Evolutionary conservation across 2,888 invertebrate species (phyloP).

Genomic region (Adelphocoris suturalis): DNA sequence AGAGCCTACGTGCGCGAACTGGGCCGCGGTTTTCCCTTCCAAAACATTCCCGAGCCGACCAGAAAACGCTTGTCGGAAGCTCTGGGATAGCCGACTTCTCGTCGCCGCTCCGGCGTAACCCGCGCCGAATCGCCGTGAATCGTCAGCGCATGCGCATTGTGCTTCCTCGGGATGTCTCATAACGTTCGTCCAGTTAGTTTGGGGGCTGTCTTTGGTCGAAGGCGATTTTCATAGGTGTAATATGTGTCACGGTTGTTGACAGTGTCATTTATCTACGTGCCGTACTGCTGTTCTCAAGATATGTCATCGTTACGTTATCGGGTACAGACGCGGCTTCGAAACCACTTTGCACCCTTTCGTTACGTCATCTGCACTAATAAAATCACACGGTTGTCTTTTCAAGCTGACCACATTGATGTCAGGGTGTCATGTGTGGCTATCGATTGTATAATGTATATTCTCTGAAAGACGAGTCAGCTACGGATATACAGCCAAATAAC

Average conservation of each 20-base stretch:
- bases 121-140: conserved; percentile 36
- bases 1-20: conserved; percentile 12
- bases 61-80: conserved; percentile 12
- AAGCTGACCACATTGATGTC: neutral
- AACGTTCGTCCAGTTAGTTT: neutral
- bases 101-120: neutral
- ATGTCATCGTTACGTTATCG: neutral
- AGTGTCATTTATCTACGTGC: neutral
- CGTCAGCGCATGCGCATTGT: conserved; percentile 16
- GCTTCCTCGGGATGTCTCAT: neutral
- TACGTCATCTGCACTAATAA: neutral
- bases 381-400: neutral
- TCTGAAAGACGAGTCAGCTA: too few species aligned
- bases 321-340: neutral
- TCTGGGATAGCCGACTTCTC: neutral
- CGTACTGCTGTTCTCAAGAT: neutral
- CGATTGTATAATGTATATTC: too few species aligned
- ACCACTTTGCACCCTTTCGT: conserved; percentile 6
- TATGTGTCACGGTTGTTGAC: conserved; percentile 9
- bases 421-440: neutral
- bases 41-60: conserved; percentile 12
- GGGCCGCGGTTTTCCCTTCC: neutral
- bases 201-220: conserved; percentile 11
- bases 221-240: conserved; percentile 2
- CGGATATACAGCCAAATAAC: too few species aligned